Base-by-base conservation (phyloP, 2,113 vertebrate genomes). In the Morone chrysops region DNA sequence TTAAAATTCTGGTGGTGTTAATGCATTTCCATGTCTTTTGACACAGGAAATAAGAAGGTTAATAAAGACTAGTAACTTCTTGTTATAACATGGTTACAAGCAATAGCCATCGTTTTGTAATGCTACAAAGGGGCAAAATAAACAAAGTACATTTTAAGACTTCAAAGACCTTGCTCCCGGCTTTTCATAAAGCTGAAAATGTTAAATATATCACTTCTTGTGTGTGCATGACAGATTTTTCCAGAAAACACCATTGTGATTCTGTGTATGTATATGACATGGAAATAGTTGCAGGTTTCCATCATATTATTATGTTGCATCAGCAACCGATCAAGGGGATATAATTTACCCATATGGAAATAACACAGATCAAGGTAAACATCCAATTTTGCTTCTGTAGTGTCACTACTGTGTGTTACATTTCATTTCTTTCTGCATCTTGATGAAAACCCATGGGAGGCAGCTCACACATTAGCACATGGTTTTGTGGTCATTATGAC, bases 401-500 rank as follows among this genome's bases (percentile, higher is more conserved):
- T 75, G 61, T 36, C 57, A 53, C 50, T 76, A 41, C 69, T 71
- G 14, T 4, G 1, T 66, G 45, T 78, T 79, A 48, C 1, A 41
- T 69, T 62, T 14, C 12, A 80, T 68, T 81, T 47, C 48, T 71
- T 41, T 38, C 13, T 73, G 57, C 53, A 63, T 70, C 81, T 60
- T 63, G 22, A 51, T 72, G 31, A 78, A 77, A 82, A 41, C 60
- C 67, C 66, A 20, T 6, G 38, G 51, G 76, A 59, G 62, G 57
- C 17, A 8, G 48, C 60, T 67, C 31, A 75, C 48, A 63, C 73
- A 87, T 83, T 70, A 80, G 72, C 41, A 73, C 45, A 82, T 75
- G 20, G 56, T 25, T 81, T 68, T 22, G 17, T 18, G 50, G 54
- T 54, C 70, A 80, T 90, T 81, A 88, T 73, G 45, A 73, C 51